These are phyloP conservation scores for Copsychus sechellarum DNA, from an alignment of 2,113 vertebrate species.

Conservation along the genomic window DNA sequence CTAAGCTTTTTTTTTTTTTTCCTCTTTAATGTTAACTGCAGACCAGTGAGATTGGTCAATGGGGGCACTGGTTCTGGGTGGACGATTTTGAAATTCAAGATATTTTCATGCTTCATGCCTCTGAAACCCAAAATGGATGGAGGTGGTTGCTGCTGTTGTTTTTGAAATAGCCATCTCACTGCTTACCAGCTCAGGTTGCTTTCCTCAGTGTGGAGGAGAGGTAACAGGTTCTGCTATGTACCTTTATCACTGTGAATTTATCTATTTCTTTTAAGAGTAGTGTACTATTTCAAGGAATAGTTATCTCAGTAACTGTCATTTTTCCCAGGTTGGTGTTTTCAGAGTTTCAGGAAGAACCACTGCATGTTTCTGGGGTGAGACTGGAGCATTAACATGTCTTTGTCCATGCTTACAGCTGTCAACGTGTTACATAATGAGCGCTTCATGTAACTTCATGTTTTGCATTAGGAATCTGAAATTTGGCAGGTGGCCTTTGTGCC, in stretches of 20 bases:
- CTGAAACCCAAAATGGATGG: not conserved
- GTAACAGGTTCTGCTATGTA: not conserved
- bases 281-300: not conserved
- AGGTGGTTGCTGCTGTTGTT: not conserved
- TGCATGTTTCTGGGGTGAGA: not conserved
- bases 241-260: not conserved
- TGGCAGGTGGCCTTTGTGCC: not conserved
- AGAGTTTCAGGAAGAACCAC: not conserved
- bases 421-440: fast-evolving
- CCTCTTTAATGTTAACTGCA: not conserved
- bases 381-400: not conserved
- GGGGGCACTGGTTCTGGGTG: not conserved
- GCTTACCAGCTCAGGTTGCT: not conserved
- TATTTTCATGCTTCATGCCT: not conserved
- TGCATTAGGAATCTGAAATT: not conserved
- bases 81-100: not conserved
- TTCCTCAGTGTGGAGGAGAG: not conserved
- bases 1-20: not conserved
- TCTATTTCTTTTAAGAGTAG: not conserved
- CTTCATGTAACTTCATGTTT: not conserved
- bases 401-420: not conserved
- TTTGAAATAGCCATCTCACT: not conserved
- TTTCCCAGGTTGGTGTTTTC: not conserved
- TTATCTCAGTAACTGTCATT: not conserved
- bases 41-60: not conserved